Percentiles rank a stretch among this genome's conserved stretches.
These are phyloP conservation scores for Drosophila fuyamai DNA, from an alignment of 1,140 invertebrate species.

Conservation along the genomic window DNA sequence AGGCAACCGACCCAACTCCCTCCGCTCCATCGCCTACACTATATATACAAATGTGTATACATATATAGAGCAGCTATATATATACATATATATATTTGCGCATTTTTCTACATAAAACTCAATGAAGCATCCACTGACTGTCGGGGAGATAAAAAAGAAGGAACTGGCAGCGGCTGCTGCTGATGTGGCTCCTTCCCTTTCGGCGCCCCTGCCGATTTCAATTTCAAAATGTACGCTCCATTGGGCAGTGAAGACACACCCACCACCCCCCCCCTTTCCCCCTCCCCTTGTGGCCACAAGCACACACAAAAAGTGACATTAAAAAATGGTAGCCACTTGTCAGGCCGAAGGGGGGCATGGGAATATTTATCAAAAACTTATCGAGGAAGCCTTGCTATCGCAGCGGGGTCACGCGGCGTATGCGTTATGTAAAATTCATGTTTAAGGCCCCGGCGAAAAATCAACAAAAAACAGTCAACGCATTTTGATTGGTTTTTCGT, in stretches of 20 bases:
- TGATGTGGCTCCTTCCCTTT: conserved; percentile 8
- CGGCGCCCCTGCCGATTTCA: conserved; percentile 67
- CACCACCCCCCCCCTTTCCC: too few relatives aligned
- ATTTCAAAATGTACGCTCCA: conserved; percentile 81
- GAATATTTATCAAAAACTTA: conserved; percentile 65
- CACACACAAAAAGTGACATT: conserved; percentile 76
- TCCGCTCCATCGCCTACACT: conserved; percentile 1
- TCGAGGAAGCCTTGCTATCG: conserved; percentile 23
- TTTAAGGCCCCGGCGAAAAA: conserved; percentile 18
- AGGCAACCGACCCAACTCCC: neutral
- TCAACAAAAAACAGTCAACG: conserved; percentile 20
- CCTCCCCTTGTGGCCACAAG: conserved; percentile 1
- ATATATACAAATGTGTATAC: conserved; percentile 1
- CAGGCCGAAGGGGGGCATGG: conserved; percentile 28
- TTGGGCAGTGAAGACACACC: conserved; percentile 54
- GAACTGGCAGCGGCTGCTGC: conserved; percentile 42
- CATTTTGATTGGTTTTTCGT: conserved; percentile 40
- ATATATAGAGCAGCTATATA: neutral
- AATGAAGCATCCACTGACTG: conserved; percentile 74
- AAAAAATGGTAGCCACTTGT: conserved; percentile 79
- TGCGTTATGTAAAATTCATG: conserved; percentile 56
- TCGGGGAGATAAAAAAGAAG: conserved; percentile 65
- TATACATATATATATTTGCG: conserved; percentile 31
- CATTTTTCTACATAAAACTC: conserved; percentile 71
- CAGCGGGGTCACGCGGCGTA: conserved; percentile 56